A percentile compares a stretch with the other conserved stretches of the same genome.
Conservation (phyloP, 2,797 vertebrate species). For the Epinephelus awoara region DNA sequence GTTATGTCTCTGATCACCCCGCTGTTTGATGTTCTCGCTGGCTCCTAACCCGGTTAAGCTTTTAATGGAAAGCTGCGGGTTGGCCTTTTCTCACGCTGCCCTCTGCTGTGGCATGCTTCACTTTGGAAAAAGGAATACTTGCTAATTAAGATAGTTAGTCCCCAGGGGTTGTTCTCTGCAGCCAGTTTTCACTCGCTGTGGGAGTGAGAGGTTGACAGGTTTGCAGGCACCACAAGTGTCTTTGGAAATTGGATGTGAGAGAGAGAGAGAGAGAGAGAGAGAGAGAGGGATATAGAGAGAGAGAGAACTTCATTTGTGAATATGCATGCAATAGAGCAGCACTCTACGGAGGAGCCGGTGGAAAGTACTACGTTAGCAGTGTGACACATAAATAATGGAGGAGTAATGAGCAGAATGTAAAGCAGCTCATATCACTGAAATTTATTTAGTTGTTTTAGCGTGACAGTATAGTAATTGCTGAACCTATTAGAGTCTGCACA, state of each 20-base stretch:
- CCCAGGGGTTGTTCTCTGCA: slow-evolving; percentile 49
- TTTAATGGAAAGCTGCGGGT: slow-evolving; percentile 62
- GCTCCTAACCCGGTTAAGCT: slow-evolving; percentile 50
- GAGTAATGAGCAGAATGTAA: slow-evolving; percentile 28
- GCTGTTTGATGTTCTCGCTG: slow-evolving; percentile 57
- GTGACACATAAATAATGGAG: slow-evolving; percentile 13
- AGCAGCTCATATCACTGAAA: slow-evolving; percentile 17
- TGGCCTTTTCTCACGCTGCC: slow-evolving; percentile 48
- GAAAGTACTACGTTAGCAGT: background rate
- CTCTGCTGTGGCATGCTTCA: slow-evolving; percentile 44
- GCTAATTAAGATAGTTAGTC: slow-evolving; percentile 62
- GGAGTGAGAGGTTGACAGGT: slow-evolving; percentile 48
- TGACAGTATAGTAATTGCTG: background rate
- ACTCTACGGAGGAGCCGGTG: background rate
- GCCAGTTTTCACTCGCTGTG: slow-evolving; percentile 41
- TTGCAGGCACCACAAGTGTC: slow-evolving; percentile 33
- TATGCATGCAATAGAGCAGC: slow-evolving; percentile 3
- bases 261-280: background rate
- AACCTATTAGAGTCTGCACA: background rate
- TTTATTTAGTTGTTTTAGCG: slow-evolving; percentile 2
- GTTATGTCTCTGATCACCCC: slow-evolving; percentile 57
- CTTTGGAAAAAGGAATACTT: slow-evolving; percentile 50
- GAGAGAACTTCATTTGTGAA: slow-evolving; percentile 14
- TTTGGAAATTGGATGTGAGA: slow-evolving; percentile 18
- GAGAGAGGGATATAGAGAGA: background rate